phyloP scores from a whole-genome alignment of 2,797 vertebrate genomes.

The Rousettus madagascariensis region DNA sequence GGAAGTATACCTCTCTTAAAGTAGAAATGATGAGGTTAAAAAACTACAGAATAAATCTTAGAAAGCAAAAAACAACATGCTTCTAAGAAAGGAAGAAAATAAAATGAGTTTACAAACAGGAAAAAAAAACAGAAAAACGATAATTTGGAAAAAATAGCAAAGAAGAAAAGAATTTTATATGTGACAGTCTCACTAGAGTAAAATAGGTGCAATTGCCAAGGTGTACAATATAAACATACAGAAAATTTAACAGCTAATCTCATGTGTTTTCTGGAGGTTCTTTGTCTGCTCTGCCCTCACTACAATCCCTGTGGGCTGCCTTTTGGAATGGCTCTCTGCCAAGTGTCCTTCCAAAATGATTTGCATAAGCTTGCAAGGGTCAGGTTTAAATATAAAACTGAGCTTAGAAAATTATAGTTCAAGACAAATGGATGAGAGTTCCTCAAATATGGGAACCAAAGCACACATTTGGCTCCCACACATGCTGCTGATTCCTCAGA shows the following conservation, averaged over 20 bases:
- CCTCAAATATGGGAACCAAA: not conserved
- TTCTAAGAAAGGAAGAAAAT: not conserved
- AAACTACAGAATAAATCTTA: not conserved
- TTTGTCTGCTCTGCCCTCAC: not conserved
- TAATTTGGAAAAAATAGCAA: too few relatives aligned
- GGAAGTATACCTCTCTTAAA: not conserved
- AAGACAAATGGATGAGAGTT: not conserved
- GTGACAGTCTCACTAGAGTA: not conserved
- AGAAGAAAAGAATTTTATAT: not conserved
- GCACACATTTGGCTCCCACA: not conserved
- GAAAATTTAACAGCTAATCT: not conserved
- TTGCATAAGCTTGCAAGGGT: not conserved
- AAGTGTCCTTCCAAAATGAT: not conserved
- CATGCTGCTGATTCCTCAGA: not conserved
- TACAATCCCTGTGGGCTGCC: too few relatives aligned
- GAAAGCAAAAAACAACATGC: not conserved
- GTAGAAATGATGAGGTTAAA: not conserved
- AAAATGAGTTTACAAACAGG: not conserved
- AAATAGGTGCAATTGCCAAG: not conserved
- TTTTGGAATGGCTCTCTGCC: not conserved
- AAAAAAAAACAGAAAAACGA: too few relatives aligned
- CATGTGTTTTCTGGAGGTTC: not conserved
- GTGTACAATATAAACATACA: not conserved
- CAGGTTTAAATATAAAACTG: not conserved
- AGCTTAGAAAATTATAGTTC: not conserved